Conservation (phyloP, 2,797 vertebrate species). For the Catostomus latipinnis region DNA sequence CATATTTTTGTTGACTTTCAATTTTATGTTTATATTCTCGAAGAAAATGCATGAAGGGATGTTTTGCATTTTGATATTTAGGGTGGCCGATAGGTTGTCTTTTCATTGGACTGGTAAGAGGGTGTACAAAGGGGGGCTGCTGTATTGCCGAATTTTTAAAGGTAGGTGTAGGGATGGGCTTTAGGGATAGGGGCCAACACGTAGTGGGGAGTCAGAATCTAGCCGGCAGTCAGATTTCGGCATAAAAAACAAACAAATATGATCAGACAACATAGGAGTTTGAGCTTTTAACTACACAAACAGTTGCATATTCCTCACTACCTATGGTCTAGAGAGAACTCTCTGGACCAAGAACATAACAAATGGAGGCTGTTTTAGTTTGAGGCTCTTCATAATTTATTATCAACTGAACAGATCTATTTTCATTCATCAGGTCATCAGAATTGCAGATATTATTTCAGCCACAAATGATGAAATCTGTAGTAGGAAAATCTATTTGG, state of each 20-base stretch:
- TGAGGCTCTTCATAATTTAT: slow-evolving; percentile 47
- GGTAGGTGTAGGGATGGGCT: no score
- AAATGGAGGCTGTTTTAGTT: not conserved
- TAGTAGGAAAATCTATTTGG: not conserved
- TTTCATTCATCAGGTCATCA: slow-evolving; percentile 2
- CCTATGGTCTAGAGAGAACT: no score
- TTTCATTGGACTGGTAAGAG: no score
- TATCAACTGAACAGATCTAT: slow-evolving; percentile 39
- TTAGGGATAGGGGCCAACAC: no score
- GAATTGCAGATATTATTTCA: not conserved
- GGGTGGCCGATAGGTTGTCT: no score
- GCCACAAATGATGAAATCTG: not conserved
- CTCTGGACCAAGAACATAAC: not conserved
- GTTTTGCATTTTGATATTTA: no score
- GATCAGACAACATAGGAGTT: not conserved
- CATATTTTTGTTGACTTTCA: not conserved
- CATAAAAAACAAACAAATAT: not conserved
- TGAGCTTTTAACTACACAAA: not conserved
- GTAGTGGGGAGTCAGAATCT: no score
- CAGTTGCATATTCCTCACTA: not conserved
- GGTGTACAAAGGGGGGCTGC: no score
- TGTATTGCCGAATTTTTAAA: no score
- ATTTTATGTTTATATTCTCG: not conserved
- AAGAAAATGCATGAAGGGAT: not conserved
- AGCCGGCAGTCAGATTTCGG: no score